phyloP scores from a whole-genome alignment of 1,140 invertebrate species.

The Ceratina calcarata region DNA sequence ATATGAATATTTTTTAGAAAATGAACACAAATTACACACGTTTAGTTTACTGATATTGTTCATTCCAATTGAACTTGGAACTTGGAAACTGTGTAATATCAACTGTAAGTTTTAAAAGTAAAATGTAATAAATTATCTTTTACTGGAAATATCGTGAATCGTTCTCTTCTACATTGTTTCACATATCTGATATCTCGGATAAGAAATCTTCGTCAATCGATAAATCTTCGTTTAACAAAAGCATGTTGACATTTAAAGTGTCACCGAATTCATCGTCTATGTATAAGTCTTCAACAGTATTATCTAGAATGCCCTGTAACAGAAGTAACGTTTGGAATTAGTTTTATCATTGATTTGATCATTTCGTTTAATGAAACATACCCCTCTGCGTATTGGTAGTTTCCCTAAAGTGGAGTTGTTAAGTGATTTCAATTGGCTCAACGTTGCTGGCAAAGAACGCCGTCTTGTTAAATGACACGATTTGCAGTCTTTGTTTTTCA shows the following conservation, averaged over 20 bases:
- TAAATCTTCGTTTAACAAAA: conserved; percentile 63
- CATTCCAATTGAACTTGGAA: conserved; percentile 34
- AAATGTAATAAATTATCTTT: conserved; percentile 51
- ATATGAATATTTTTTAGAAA: conserved; percentile 42
- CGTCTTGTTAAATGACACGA: conserved; percentile 59
- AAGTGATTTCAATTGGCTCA: conserved; percentile 50
- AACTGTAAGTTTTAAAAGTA: conserved; percentile 37
- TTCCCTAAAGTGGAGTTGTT: conserved; percentile 52
- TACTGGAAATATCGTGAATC: conserved; percentile 15
- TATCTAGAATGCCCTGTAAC: conserved; percentile 60
- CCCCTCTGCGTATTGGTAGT: conserved; percentile 59
- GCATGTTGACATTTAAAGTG: conserved; percentile 69
- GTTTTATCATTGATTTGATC: too few relatives aligned
- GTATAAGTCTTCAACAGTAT: conserved; percentile 69
- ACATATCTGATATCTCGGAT: conserved; percentile 56
- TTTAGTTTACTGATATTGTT: conserved; percentile 5
- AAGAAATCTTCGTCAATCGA: conserved; percentile 58
- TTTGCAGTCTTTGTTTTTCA: conserved; percentile 42
- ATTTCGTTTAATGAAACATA: conserved; percentile 36
- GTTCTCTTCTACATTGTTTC: conserved; percentile 19
- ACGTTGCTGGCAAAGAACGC: conserved; percentile 66
- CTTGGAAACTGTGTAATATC: conserved; percentile 36
- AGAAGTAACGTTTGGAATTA: not conserved
- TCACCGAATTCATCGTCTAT: conserved; percentile 73
- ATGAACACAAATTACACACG: conserved; percentile 35